These are phyloP conservation scores for Atrichornis clamosus DNA, from an alignment of 2,113 vertebrate genomes.

Conservation along the genomic window DNA sequence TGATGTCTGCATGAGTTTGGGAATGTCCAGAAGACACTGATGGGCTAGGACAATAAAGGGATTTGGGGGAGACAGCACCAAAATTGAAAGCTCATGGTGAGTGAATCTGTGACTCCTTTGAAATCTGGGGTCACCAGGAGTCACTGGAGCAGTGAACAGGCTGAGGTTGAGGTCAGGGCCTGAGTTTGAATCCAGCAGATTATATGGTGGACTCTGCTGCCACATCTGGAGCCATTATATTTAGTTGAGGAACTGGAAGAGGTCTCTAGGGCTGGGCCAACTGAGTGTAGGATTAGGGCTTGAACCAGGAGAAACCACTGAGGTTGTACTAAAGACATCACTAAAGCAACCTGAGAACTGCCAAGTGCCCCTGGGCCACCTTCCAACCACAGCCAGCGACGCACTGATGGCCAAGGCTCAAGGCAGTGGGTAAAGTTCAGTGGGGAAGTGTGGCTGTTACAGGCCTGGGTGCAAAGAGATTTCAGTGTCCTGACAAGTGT, in stretches of 20 bases:
- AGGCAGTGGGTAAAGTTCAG: not conserved
- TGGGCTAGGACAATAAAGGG: not conserved
- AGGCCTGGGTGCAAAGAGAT: too few relatives aligned
- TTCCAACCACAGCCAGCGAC: not conserved
- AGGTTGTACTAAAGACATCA: not conserved
- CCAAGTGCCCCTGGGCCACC: not conserved
- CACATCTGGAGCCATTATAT: not conserved
- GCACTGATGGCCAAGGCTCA: not conserved
- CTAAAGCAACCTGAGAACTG: not conserved
- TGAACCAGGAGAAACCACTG: not conserved
- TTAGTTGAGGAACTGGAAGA: not conserved
- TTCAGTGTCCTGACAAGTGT: too few relatives aligned
- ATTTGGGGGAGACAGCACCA: not conserved
- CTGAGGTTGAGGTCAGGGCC: not conserved
- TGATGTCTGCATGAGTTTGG: not conserved
- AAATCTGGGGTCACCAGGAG: not conserved
- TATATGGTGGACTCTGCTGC: not conserved
- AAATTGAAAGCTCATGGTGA: not conserved
- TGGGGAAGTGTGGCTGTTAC: too few relatives aligned
- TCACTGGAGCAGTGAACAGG: not conserved
- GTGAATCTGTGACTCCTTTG: not conserved
- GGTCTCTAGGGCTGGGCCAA: not conserved
- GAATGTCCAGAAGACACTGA: not conserved
- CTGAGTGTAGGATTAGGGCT: not conserved
- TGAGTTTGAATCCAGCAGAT: not conserved